Percentiles rank a stretch among this genome's conserved stretches.
phyloP scores from a whole-genome alignment of 2,797 vertebrate genomes.

The Bovichtus diacanthus region DNA sequence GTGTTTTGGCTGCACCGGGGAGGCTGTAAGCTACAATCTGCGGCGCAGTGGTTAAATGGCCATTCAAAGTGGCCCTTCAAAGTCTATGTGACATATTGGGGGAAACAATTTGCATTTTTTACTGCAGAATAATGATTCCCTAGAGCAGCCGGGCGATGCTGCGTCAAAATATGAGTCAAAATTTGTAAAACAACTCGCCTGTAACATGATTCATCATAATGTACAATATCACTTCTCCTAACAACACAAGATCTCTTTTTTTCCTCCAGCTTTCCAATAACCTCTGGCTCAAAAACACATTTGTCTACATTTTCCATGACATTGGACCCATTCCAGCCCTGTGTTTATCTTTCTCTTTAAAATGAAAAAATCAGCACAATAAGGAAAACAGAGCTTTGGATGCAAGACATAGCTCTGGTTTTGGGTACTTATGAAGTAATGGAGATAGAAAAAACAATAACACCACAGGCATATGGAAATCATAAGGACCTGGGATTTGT shows the following conservation, averaged over 20 bases:
- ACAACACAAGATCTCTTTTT: conserved; percentile 31
- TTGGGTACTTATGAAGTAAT: conserved; percentile 76
- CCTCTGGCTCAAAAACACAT: conserved; percentile 37
- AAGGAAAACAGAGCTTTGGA: conserved; percentile 57
- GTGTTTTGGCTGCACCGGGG: conserved; percentile 37
- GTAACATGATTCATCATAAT: conserved; percentile 33
- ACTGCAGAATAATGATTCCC: conserved; percentile 43
- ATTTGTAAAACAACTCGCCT: conserved; percentile 40
- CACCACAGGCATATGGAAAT: conserved; percentile 84
- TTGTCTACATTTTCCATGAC: conserved; percentile 55
- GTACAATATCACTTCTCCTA: conserved; percentile 26
- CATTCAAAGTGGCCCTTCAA: conserved; percentile 35
- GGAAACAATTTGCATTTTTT: conserved; percentile 49
- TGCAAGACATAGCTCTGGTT: conserved; percentile 48
- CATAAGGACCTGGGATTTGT: conserved; percentile 78
- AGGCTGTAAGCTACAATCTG: conserved; percentile 24
- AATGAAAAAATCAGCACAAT: conserved; percentile 41
- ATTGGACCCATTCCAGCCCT: conserved; percentile 49
- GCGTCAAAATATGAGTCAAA: conserved; percentile 49
- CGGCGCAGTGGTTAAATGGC: conserved; percentile 37
- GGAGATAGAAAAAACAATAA: conserved; percentile 81
- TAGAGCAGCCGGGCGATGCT: conserved; percentile 25
- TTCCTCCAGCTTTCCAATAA: conserved; percentile 42
- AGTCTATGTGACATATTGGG: conserved; percentile 49
- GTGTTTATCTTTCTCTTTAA: conserved; percentile 71